Evolutionary conservation across 2,888 invertebrate genomes (phyloP).

Genomic region (Ormyrus pomaceus): DNA sequence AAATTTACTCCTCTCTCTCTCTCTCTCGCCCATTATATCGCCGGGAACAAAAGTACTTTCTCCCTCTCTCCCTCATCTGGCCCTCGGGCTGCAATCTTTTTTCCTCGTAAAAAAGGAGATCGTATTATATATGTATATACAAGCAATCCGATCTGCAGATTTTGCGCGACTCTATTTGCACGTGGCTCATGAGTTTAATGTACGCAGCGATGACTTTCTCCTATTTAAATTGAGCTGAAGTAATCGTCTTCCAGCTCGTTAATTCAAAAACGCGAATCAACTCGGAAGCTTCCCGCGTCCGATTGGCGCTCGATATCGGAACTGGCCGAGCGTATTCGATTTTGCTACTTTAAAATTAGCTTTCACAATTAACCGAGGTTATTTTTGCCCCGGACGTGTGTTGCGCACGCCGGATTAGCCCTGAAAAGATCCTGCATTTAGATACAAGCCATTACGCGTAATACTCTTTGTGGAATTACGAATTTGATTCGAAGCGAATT

Average conservation of each 20-base stretch:
- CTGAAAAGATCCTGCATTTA: not conserved
- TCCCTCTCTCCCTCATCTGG: conserved; percentile 12
- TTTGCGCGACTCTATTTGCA: too few relatives aligned
- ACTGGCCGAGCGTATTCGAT: not conserved
- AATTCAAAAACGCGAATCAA: conserved; percentile 10
- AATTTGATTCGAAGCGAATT: not conserved
- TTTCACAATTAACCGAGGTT: too few relatives aligned
- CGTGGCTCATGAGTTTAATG: not conserved
- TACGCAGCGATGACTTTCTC: conserved; percentile 36
- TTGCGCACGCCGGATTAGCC: too few relatives aligned
- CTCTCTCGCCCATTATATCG: not conserved
- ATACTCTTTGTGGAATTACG: not conserved
- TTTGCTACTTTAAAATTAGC: too few relatives aligned
- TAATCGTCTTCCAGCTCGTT: conserved; percentile 26
- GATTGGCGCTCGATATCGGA: conserved; percentile 8
- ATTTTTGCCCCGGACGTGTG: not conserved
- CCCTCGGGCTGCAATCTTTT: conserved; percentile 18
- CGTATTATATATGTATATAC: too few relatives aligned
- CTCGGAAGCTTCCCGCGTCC: not conserved
- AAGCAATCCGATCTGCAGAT: too few relatives aligned
- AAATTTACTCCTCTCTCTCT: conserved; percentile 40
- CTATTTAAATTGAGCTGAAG: conserved; percentile 28
- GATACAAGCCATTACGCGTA: not conserved
- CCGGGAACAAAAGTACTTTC: conserved; percentile 41
- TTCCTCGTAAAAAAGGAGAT: not conserved